Conservation (phyloP, 92 coral and sea anemone genomes). For the Pocillopora grandis region DNA sequence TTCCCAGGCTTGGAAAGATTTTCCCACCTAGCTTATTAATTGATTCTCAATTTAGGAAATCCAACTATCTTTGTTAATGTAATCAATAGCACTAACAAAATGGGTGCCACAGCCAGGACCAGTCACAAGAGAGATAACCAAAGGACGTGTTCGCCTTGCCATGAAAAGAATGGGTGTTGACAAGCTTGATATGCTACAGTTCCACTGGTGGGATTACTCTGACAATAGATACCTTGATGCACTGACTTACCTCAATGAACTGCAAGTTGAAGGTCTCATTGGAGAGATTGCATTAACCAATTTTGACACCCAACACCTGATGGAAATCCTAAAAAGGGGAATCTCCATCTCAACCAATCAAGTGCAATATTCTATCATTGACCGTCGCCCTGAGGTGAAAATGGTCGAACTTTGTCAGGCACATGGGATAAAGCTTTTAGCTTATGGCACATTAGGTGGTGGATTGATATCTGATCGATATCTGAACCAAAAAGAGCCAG, state of each 20-base stretch:
- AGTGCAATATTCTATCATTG: constrained; percentile 84
- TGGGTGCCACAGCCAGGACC: constrained; percentile 86
- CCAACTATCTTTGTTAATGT: neutral
- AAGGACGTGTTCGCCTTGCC: constrained; percentile 61
- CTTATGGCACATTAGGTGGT: constrained; percentile 83
- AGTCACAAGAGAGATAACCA: constrained; percentile 57
- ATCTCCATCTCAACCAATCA: constrained; percentile 81
- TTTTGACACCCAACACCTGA: constrained; percentile 72
- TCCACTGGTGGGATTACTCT: constrained; percentile 94
- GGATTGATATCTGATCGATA: constrained; percentile 74
- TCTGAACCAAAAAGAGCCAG: constrained; percentile 62
- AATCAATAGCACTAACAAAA: constrained; percentile 71
- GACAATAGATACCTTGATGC: constrained; percentile 83
- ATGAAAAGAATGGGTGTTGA: constrained; percentile 85
- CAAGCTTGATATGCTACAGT: constrained; percentile 84
- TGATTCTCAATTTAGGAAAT: neutral
- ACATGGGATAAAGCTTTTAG: constrained; percentile 70
- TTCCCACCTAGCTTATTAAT: too few species aligned
- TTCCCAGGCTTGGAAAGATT: too few species aligned
- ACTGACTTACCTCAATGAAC: constrained; percentile 69
- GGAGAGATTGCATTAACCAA: constrained; percentile 77
- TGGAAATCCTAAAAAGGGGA: constrained; percentile 58
- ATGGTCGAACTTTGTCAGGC: constrained; percentile 70
- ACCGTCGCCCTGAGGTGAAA: constrained; percentile 71
- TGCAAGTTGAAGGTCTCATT: constrained; percentile 64